Base-by-base conservation (phyloP, 2,888 invertebrate species). In the Yponomeuta evonymella region DNA sequence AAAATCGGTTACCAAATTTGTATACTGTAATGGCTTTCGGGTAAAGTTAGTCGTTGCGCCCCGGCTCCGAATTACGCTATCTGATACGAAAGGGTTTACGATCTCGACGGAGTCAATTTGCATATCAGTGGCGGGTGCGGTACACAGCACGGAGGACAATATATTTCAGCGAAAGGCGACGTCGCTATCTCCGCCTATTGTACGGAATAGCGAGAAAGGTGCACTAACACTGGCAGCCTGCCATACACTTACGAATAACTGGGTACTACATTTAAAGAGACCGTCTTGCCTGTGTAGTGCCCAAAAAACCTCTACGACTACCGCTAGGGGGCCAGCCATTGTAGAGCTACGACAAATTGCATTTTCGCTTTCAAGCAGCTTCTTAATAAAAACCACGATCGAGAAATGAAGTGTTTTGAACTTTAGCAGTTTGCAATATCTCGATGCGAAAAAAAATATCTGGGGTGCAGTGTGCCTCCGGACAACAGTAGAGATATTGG, bases 11-110 rank as follows among this genome's bases (percentile, higher is more conserved):
- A 33, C 65, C 33, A 65, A 65, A 65, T 68, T 68, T 68, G 68
- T 68, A 23, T 23, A 51, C 12, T 23, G 64, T 48, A 68, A 48
- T 51, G 68, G 36, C 23, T 30, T 69, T 71, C 33, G 69, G 65
- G 23, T 68, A 69, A 58, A 58, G 70, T 74, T 80, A 79, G 75
- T 79, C 83, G 78, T 83, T 83, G 78, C 83, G 83, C 79, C 82
- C 84, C 82, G 80, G 81, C 80, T 81, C 83, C 79, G 80, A 87
- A 88, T 86, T 85, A 83, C 79, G 78, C 83, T 87, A 88, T 89
- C 89, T 81, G 89, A 88, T 83, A 81, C 63, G 81, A 85, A 85
- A 86, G 84, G 85, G 85, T 89, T 89, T 89, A 89, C 87, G 86
- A 88, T 89, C 83, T 86, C 78, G 81, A 76, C 81, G 80, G 84